These are phyloP conservation scores for Hylomyscus alleni DNA, from an alignment of 2,797 vertebrate genomes.

Conservation along the genomic window DNA sequence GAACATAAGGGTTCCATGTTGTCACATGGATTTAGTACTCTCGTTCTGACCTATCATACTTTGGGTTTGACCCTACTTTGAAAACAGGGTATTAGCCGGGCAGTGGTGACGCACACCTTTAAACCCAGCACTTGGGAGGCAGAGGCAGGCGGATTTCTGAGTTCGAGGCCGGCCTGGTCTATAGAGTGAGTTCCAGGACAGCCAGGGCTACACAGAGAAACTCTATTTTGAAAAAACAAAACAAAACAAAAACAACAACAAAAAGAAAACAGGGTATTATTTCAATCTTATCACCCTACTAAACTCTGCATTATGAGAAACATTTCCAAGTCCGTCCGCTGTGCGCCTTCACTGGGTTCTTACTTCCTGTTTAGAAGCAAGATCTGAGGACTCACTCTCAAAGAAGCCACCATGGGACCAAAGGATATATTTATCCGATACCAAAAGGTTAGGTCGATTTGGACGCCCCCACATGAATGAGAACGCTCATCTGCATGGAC, in stretches of 20 bases:
- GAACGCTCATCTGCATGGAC: neutral
- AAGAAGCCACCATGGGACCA: constrained; percentile 19
- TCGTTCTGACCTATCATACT: neutral
- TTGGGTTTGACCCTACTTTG: neutral
- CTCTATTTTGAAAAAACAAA: too few species aligned
- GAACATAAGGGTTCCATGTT: neutral
- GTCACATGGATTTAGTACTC: neutral
- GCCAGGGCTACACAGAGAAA: too few species aligned
- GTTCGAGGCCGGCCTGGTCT: too few species aligned
- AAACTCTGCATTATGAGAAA: neutral
- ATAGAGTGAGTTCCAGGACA: too few species aligned
- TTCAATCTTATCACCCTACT: neutral
- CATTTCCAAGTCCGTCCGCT: neutral
- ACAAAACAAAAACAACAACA: too few species aligned
- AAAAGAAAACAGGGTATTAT: neutral
- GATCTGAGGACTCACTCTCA: neutral
- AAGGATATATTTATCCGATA: neutral
- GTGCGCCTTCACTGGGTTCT: neutral
- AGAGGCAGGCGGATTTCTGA: too few species aligned
- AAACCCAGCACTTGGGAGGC: too few species aligned
- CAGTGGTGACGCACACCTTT: too few species aligned
- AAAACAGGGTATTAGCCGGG: neutral
- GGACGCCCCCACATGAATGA: neutral
- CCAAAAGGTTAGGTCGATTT: neutral
- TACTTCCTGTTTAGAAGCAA: neutral